Conservation (phyloP, 2,888 invertebrate species). For the Tryphoninae sp. region DNA sequence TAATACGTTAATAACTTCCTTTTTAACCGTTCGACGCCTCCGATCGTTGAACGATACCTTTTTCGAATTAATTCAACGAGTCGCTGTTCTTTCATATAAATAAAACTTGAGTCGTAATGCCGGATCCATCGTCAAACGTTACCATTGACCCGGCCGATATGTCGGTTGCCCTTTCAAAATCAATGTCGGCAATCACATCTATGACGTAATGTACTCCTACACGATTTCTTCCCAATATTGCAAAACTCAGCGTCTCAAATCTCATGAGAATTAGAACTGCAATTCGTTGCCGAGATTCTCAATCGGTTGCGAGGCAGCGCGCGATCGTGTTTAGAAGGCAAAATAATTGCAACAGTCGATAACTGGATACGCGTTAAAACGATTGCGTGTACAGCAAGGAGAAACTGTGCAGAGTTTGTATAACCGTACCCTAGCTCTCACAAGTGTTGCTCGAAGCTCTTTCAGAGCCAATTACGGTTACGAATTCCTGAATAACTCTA, state of each 20-base stretch:
- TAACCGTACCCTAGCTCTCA: background rate
- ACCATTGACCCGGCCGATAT: too few species aligned
- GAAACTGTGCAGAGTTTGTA: background rate
- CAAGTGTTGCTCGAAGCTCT: too few species aligned
- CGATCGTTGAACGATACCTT: too few species aligned
- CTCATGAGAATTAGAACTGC: background rate
- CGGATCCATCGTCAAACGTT: too few species aligned
- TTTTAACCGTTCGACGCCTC: too few species aligned
- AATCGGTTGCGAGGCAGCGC: background rate
- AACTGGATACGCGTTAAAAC: background rate
- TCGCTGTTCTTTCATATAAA: too few species aligned
- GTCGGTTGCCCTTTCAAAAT: too few species aligned
- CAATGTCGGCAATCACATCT: too few species aligned
- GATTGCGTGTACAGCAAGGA: background rate
- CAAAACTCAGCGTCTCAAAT: background rate
- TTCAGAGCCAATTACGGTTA: background rate
- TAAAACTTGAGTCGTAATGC: too few species aligned
- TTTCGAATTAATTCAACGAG: too few species aligned
- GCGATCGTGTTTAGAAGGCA: background rate
- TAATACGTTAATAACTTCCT: too few species aligned
- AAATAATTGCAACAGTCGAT: background rate
- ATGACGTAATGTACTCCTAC: background rate
- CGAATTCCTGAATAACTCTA: background rate
- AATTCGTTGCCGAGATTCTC: conserved; percentile 1
- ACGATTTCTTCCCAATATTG: conserved; percentile 9